Percentiles rank a stretch among this genome's conserved stretches.
phyloP scores from a whole-genome alignment of 2,888 invertebrate genomes.

The Smittia aterrima region DNA sequence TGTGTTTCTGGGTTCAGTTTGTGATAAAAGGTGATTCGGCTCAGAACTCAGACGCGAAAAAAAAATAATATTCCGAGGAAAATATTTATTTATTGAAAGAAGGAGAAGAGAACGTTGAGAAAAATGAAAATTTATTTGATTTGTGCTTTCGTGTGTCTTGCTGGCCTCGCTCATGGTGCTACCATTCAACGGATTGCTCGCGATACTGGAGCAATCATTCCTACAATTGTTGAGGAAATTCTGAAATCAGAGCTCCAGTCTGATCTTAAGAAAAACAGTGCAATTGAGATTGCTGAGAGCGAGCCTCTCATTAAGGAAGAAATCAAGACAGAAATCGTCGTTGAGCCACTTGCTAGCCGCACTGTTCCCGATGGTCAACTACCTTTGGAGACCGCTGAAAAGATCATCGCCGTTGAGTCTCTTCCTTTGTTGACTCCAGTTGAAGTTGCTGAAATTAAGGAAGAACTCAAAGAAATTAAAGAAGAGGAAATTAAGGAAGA shows the following conservation, averaged over 20 bases:
- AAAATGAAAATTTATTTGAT: constrained; percentile 19
- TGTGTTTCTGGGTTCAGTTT: constrained; percentile 35
- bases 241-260: constrained; percentile 32
- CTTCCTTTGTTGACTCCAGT: too few species aligned
- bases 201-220: constrained; percentile 7
- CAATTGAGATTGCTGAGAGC: not conserved
- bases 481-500: not conserved
- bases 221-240: constrained; percentile 35
- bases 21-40: constrained; percentile 36
- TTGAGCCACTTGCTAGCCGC: not conserved
- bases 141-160: constrained; percentile 25
- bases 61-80: not conserved
- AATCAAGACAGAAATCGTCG: not conserved
- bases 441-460: not conserved
- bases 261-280: constrained; percentile 32
- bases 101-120: not conserved
- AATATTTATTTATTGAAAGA: not conserved
- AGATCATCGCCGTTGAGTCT: not conserved
- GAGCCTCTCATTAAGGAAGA: constrained; percentile 27
- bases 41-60: constrained; percentile 30
- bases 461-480: constrained; percentile 6
- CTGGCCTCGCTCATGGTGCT: not conserved
- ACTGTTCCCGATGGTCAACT: constrained; percentile 12
- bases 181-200: constrained; percentile 18
- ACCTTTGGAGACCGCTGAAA: not conserved